Evolutionary conservation across 92 coral and sea anemone species (phyloP).

Genomic region (Scolanthus callimorphus): DNA sequence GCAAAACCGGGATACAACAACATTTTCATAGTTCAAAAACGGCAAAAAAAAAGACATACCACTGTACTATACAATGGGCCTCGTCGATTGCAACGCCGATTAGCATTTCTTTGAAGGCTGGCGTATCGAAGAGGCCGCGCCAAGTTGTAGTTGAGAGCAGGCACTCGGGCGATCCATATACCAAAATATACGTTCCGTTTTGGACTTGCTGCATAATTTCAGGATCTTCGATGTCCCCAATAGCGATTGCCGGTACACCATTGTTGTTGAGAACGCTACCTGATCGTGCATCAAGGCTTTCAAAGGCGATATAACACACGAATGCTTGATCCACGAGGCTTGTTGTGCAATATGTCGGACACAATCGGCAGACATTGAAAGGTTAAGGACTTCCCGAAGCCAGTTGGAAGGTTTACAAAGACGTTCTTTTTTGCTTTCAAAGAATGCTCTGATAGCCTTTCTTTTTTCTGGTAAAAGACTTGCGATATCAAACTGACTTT

Average conservation of each 20-base stretch:
- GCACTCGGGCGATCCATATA: conserved; percentile 77
- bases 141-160: conserved; percentile 35
- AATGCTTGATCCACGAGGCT: conserved; percentile 47
- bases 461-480: conserved; percentile 7
- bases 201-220: conserved; percentile 59
- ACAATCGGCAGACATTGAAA: conserved; percentile 56
- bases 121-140: conserved; percentile 9
- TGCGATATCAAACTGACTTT: too few species aligned
- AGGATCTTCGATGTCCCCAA: conserved; percentile 54
- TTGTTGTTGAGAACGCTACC: conserved; percentile 20
- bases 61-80: conserved; percentile 27
- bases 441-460: conserved; percentile 7
- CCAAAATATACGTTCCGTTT: conserved; percentile 52
- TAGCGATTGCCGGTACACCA: conserved; percentile 57
- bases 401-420: conserved; percentile 11
- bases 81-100: conserved; percentile 28
- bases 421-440: conserved; percentile 9
- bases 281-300: conserved; percentile 70
- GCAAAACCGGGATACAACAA: too few species aligned
- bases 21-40: too few species aligned
- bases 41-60: conserved; percentile 19
- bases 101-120: conserved; percentile 7
- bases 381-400: neutral
- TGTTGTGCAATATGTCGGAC: conserved; percentile 36
- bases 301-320: conserved; percentile 65